Evolutionary conservation across 2,113 vertebrate genomes (phyloP), one percentile per base, ranked within the genome.

Genomic region (Ciconia boyciana): DNA sequence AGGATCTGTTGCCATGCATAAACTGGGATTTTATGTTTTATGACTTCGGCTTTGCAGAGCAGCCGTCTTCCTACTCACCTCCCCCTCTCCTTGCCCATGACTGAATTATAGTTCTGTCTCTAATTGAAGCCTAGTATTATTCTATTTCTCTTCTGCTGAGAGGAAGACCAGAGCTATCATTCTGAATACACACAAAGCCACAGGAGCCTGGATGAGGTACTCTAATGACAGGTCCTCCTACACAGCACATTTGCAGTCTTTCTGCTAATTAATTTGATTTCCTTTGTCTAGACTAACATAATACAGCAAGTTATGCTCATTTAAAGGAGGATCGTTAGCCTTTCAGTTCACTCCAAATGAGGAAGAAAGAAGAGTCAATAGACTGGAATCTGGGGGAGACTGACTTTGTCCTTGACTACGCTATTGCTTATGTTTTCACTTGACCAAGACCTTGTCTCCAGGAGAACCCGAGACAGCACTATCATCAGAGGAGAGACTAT

Each of bases 241-340:
- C 97, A 96, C 92, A 97, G 97, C 88, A 91, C 90, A 97, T 96
- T 97, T 97, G 60, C 87, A 97, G 95, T 86, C 96, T 97, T 97
- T 97, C 91, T 97, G 72, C 94, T 97, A 98, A 98, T 98, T 96
- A 95, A 95, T 94, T 97, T 97, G 82, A 97, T 97, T 98, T 97
- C 93, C 90, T 98, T 98, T 97, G 97, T 98, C 97, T 98, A 97
- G 96, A 97, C 97, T 83, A 96, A 97, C 94, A 96, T 96, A 97
- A 93, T 90, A 90, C 90, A 92, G 87, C 28, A 75, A 94, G 78
- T 69, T 84, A 64, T 60, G 82, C 84, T 93, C 51, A 77, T 95
- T 95, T 93, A 89, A 91, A 94, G 94, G 48, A 91, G 70, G 58
- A 94, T 55, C 0, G 3, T 90, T 87, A 87, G 83, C 64, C 44